Evolutionary conservation across 1,140 invertebrate genomes (phyloP), one percentile per base, ranked within the genome.

Genomic region (Ephestia elutella): DNA sequence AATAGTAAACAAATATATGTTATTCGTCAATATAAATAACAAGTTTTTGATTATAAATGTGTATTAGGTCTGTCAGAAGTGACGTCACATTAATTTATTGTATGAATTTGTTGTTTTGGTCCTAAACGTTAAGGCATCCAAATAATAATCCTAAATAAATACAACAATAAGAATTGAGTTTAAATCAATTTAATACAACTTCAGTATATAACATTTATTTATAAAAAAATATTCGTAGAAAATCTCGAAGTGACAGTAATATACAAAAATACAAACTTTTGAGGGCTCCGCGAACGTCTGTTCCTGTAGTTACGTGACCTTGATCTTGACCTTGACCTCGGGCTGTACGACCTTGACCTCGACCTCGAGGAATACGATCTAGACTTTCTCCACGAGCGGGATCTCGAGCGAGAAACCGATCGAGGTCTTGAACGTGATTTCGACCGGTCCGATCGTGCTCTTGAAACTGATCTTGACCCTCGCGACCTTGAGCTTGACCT

Each of bases 331-430:
- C 50, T 25, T 10, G 69, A 71, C 38, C 62, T 59, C 5, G 57
- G 32, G 11, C 49, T 32, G 49, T 53, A 58, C 2, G 65, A 68
- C 10, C 65, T 59, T 10, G 71, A 73, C 69, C 77, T 19, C 54
- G 82, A 65, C 63, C 78, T 51, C 65, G 82, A 84, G 35, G 78
- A 87, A 11, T 72, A 71, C n/a, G 77, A 82, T 0, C 77, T 64
- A 3, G 87, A 85, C 20, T 80, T 78, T 2, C 87, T 86, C 44
- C 76, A 72, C 15, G 78, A 80, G 5, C 62, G 57, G 11, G 66
- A 76, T 21, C 60, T 66, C 1, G 69, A 65, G 0, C 53, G 35
- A 18, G 65, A 69, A 25, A 20, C 11, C 10, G 63, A 62, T 15
- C 60, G 55, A 0, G 69, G 68, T 28, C 57, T 55, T 0, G 59